Evolutionary conservation across 1,140 invertebrate genomes (phyloP), one percentile per base, ranked within the genome.

Genomic region (Zeugodacus cucurbitae): DNA sequence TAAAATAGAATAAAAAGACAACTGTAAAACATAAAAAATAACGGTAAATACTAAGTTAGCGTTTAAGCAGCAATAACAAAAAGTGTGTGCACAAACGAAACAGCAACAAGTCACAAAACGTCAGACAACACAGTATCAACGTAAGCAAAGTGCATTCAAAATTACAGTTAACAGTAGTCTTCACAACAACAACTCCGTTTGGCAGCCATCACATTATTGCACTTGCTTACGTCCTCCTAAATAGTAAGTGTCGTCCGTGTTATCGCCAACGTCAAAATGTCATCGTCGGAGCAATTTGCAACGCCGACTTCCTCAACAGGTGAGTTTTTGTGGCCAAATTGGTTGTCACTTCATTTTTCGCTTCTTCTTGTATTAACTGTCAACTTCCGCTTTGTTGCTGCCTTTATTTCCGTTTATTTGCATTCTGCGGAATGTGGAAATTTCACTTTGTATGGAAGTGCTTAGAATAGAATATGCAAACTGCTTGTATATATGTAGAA

Each of bases 251-350:
- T 26, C 14, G 58, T 22, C 64, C 29, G 3, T 17, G 64, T 8
- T 29, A 41, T 78, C 74, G 41, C 26, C 11, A 82, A 26, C 74
- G 4, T 17, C 41, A 48, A 82, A 82, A 82, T 82, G 74, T 82
- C 74, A 82, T 48, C 74, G 74, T 22, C 67, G n/a, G 67, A 74
- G 20, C 67, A 74, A 32, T 74, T 74, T 32, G 34, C 34, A 74
- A 74, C 67, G 8, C 67, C 67, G 32, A 74, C 67, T 74, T 74
- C 74, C 74, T 82, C 74, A 82, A 82, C 74, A 82, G 74, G 74
- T 82, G 41, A 82, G 74, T 82, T 82, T 82, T 54, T 82, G 74
- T 82, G 10, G n/a, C 74, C 74, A 29, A 82, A 44, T 82, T 82
- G 74, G 22, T 17, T 82, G 74, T 54, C 74, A 82, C 74, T 48